Percentiles rank a stretch among this genome's conserved stretches.
These are phyloP conservation scores for Sitophilus oryzae DNA, from an alignment of 1,140 invertebrate species.

Conservation along the genomic window DNA sequence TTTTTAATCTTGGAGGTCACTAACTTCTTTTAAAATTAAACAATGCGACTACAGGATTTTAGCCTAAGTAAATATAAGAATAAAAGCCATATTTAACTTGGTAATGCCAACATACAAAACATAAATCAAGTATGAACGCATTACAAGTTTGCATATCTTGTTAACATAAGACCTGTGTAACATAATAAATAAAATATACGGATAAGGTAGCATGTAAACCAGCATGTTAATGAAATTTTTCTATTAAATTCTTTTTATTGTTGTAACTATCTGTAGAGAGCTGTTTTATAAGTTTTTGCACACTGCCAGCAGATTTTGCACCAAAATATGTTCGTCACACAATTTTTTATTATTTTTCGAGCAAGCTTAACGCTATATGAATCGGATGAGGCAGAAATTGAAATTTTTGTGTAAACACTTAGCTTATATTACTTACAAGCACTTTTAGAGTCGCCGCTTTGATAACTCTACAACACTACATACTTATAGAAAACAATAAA, in stretches of 20 bases:
- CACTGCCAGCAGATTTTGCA: slow-evolving; percentile 28
- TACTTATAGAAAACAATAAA: neutral
- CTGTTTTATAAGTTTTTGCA: slow-evolving; percentile 25
- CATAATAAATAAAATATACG: neutral
- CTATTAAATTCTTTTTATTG: slow-evolving; percentile 2
- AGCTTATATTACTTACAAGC: slow-evolving; percentile 22
- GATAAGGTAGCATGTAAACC: slow-evolving; percentile 9
- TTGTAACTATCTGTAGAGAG: slow-evolving; percentile 16
- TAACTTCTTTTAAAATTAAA: too few species aligned
- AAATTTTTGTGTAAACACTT: slow-evolving; percentile 20
- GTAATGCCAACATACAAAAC: too few species aligned
- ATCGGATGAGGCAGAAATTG: neutral
- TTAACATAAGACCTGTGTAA: too few species aligned
- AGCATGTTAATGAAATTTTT: slow-evolving; percentile 12
- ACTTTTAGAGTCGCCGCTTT: slow-evolving; percentile 24
- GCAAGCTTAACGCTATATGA: slow-evolving; percentile 16
- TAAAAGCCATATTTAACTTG: too few species aligned
- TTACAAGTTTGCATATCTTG: too few species aligned
- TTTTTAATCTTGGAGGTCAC: too few species aligned
- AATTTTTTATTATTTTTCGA: slow-evolving; percentile 19
- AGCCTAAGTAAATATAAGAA: too few species aligned
- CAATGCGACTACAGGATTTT: too few species aligned
- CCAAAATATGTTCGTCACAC: slow-evolving; percentile 16
- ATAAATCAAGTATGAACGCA: too few species aligned
- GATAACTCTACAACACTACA: slow-evolving; percentile 17